Percentiles rank a stretch among this genome's conserved stretches.
Conservation (phyloP, 1,140 invertebrate species). For the Rhagoletis pomonella region DNA sequence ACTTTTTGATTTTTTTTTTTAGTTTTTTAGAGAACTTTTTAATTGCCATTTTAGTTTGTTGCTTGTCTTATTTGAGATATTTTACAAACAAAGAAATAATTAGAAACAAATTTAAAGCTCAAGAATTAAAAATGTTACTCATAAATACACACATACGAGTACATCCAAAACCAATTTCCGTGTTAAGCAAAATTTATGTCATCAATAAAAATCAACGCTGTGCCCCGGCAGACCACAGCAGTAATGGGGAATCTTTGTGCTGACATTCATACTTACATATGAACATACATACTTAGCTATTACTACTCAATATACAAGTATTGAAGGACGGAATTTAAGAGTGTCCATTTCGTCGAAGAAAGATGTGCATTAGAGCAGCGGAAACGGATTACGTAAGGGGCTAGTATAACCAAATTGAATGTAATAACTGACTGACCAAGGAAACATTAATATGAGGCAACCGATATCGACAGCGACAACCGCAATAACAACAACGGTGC, state of each 20-base stretch:
- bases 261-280: not conserved
- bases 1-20: no score
- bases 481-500: not conserved
- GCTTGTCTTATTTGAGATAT: no score
- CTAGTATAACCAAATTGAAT: slow-evolving; percentile 42
- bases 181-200: slow-evolving; percentile 48
- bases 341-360: not conserved
- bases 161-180: not conserved
- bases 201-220: not conserved
- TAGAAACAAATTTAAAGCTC: no score
- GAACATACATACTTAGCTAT: not conserved
- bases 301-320: slow-evolving; percentile 20
- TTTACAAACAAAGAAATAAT: no score
- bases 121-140: no score
- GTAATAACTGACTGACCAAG: slow-evolving; percentile 45
- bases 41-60: no score
- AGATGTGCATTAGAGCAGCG: slow-evolving; percentile 16
- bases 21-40: no score
- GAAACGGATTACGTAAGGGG: not conserved
- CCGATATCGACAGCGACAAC: not conserved
- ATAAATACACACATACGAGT: no score
- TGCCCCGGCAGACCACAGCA: not conserved
- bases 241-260: no score
- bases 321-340: not conserved
- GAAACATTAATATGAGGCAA: slow-evolving; percentile 6